A percentile compares a stretch with the other conserved stretches of the same genome.
Evolutionary conservation across 2,797 vertebrate species (phyloP).

Genomic region (Urosaurus nigricauda): DNA sequence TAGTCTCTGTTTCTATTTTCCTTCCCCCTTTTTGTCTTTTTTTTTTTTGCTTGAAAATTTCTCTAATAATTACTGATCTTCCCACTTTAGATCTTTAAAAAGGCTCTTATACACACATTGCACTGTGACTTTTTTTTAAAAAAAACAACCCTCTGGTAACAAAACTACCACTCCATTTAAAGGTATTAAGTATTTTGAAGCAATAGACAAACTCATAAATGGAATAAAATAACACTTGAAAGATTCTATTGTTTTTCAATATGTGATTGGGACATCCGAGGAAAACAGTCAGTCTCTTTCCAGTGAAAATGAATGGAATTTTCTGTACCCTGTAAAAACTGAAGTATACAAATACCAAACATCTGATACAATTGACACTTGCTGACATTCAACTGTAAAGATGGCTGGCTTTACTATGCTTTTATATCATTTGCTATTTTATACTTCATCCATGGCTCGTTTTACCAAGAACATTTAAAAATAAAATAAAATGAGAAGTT

Average conservation of each 20-base stretch:
- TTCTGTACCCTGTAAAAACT: constrained; percentile 22
- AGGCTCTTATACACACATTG: not conserved
- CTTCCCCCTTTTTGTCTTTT: not conserved
- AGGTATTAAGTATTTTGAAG: not conserved
- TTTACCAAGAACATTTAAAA: constrained; percentile 8
- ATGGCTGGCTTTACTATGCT: constrained; percentile 37
- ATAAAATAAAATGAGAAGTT: constrained; percentile 34
- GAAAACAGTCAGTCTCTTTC: not conserved
- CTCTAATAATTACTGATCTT: too few species aligned
- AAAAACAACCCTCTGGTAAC: not conserved
- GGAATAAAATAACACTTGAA: constrained; percentile 14
- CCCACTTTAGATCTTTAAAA: not conserved
- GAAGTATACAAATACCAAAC: constrained; percentile 26
- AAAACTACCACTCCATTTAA: not conserved
- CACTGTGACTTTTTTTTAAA: not conserved
- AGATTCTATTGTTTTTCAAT: constrained; percentile 31
- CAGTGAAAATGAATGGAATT: constrained; percentile 9
- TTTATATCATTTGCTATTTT: constrained; percentile 39
- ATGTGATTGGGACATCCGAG: constrained; percentile 20
- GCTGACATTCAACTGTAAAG: constrained; percentile 50
- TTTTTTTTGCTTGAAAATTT: not conserved
- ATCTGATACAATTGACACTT: constrained; percentile 24
- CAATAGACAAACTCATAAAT: not conserved
- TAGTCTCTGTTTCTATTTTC: not conserved
- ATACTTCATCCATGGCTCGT: constrained; percentile 20